These are phyloP conservation scores for Penaeus japonicus DNA, from an alignment of 1,140 invertebrate species.

Conservation along the genomic window DNA sequence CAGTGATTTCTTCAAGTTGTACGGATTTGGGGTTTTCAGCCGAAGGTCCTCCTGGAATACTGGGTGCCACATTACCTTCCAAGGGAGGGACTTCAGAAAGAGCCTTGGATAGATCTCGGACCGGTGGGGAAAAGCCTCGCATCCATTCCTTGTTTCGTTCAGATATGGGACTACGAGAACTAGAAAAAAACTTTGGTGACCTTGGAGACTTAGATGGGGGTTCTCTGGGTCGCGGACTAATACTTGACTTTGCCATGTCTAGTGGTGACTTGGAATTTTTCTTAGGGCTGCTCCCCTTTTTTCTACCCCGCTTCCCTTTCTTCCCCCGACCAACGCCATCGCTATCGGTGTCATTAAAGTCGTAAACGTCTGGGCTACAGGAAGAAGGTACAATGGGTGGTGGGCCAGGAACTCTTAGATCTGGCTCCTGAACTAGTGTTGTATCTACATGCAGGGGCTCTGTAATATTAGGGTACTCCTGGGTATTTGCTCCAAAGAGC, in stretches of 20 bases:
- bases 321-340: conserved; percentile 39
- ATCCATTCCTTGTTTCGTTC: conserved; percentile 24
- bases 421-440: conserved; percentile 15
- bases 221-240: conserved; percentile 44
- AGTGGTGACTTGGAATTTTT: conserved; percentile 41
- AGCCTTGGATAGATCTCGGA: conserved; percentile 20
- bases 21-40: not conserved
- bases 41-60: not conserved
- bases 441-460: conserved; percentile 52
- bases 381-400: conserved; percentile 42
- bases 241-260: conserved; percentile 22
- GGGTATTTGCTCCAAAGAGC: not conserved
- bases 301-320: conserved; percentile 50
- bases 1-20: not conserved
- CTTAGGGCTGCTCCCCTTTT: conserved; percentile 46
- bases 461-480: conserved; percentile 13
- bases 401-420: conserved; percentile 34
- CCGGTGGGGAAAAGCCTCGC: conserved; percentile 14
- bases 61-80: not conserved
- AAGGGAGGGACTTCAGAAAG: not conserved
- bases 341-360: conserved; percentile 58
- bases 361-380: conserved; percentile 55
- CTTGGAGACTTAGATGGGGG: conserved; percentile 30
- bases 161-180: conserved; percentile 34
- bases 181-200: conserved; percentile 55